phyloP scores from a whole-genome alignment of 2,113 vertebrate genomes.

The Tupaia chinensis region DNA sequence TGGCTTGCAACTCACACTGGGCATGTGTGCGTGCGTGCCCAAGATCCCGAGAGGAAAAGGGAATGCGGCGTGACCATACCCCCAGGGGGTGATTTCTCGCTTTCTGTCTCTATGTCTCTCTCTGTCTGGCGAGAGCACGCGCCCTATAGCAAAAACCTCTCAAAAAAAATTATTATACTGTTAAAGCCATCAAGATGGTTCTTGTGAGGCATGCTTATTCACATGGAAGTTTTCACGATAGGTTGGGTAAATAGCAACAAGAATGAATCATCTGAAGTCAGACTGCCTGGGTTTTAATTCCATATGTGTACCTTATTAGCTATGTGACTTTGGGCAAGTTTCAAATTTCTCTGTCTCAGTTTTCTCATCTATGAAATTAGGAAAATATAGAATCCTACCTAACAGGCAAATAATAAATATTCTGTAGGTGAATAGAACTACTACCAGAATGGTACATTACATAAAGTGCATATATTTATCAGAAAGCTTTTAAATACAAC shows the following conservation, averaged over 20 bases:
- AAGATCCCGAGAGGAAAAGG: too few relatives aligned
- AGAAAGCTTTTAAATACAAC: background rate
- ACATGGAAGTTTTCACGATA: background rate
- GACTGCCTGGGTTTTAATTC: background rate
- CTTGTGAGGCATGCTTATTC: background rate
- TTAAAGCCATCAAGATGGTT: background rate
- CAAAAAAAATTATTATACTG: background rate
- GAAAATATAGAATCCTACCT: background rate
- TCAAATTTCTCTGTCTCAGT: slow-evolving; percentile 3
- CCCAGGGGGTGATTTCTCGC: too few relatives aligned
- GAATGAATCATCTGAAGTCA: background rate
- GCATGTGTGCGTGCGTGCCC: too few relatives aligned
- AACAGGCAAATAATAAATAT: background rate
- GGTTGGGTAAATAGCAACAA: background rate
- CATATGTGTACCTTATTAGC: background rate
- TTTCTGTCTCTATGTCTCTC: too few relatives aligned
- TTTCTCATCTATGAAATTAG: slow-evolving; percentile 5
- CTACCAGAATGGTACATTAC: background rate
- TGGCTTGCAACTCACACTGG: too few relatives aligned
- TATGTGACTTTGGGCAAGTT: background rate
- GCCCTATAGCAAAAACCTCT: too few relatives aligned
- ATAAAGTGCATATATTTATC: background rate
- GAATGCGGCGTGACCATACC: too few relatives aligned
- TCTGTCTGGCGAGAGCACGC: too few relatives aligned
- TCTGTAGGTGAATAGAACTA: background rate